These are phyloP conservation scores for Cyanoliseus patagonus DNA, from an alignment of 2,113 vertebrate genomes.

Conservation along the genomic window DNA sequence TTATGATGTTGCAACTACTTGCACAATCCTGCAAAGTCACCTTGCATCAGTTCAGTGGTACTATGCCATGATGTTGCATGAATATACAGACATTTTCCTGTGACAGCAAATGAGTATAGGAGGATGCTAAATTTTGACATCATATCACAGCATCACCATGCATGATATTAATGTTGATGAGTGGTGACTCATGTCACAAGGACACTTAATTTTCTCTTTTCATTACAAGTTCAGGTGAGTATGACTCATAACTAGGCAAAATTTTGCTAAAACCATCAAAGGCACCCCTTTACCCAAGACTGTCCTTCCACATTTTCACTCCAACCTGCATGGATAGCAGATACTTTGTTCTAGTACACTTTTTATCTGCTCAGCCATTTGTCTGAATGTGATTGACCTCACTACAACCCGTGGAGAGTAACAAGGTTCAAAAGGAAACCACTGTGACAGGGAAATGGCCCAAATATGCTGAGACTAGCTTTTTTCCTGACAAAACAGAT, in stretches of 20 bases:
- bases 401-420: constrained; percentile 57
- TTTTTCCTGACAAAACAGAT: constrained; percentile 61
- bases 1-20: not conserved
- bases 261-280: not conserved
- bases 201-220: not conserved
- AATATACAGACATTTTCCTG: not conserved
- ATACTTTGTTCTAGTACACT: constrained; percentile 25
- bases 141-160: not conserved
- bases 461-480: constrained; percentile 74
- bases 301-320: not conserved
- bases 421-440: constrained; percentile 74
- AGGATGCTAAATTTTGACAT: not conserved
- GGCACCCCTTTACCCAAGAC: not conserved
- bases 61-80: not conserved
- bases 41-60: not conserved
- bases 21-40: not conserved
- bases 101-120: not conserved
- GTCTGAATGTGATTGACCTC: constrained; percentile 72
- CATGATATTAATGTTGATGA: not conserved
- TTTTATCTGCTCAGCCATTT: constrained; percentile 68
- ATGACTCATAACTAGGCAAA: not conserved
- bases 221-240: not conserved
- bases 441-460: constrained; percentile 74
- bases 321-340: not conserved
- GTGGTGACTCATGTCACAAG: not conserved